Percentiles rank a stretch among this genome's conserved stretches.
Evolutionary conservation across 2,113 vertebrate genomes (phyloP).

Genomic region (Ciconia stormi): DNA sequence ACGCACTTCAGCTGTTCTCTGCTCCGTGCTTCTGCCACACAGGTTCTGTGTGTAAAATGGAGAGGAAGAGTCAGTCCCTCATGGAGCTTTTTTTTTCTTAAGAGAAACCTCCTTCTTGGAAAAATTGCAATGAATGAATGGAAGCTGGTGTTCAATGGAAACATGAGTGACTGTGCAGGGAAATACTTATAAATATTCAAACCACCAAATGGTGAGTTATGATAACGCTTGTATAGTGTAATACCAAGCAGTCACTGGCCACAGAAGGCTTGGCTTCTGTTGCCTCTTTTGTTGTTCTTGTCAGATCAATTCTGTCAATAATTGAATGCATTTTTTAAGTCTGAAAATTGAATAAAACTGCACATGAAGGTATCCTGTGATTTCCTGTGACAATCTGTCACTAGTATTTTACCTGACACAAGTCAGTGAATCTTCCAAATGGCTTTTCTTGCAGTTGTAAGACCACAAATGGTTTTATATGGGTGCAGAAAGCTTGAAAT

Average conservation of each 20-base stretch:
- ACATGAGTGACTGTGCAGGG: neutral
- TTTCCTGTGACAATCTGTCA: conserved; percentile 67
- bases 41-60: neutral
- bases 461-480: conserved; percentile 43
- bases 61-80: neutral
- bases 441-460: conserved; percentile 62
- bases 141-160: conserved; percentile 21
- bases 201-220: conserved; percentile 40
- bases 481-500: conserved; percentile 43
- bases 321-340: conserved; percentile 52
- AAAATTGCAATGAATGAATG: conserved; percentile 23
- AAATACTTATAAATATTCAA: conserved; percentile 58
- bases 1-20: neutral
- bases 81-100: neutral
- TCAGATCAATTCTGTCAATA: conserved; percentile 65
- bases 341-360: conserved; percentile 43
- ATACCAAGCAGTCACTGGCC: neutral
- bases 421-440: conserved; percentile 57
- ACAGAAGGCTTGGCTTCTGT: conserved; percentile 41
- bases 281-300: conserved; percentile 24
- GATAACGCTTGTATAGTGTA: conserved; percentile 7
- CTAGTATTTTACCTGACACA: conserved; percentile 57
- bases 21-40: neutral
- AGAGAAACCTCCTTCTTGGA: neutral
- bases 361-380: conserved; percentile 56